phyloP scores from a whole-genome alignment of 2,113 vertebrate species.

The Clarias macrocephalus region DNA sequence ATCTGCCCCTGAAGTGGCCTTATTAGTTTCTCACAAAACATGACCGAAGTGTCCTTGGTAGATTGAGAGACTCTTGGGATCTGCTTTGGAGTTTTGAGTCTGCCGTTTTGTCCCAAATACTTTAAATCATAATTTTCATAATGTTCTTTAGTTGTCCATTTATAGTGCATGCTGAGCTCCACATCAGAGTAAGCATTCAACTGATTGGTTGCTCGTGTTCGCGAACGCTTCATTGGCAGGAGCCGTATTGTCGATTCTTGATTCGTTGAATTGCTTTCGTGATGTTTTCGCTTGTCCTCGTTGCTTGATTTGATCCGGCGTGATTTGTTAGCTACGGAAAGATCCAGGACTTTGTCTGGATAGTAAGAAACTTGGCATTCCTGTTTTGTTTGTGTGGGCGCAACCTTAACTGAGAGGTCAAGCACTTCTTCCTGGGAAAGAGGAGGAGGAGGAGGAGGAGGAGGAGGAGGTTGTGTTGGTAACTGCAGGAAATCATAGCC shows the following conservation, averaged over 20 bases:
- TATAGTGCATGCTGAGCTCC: conserved; percentile 66
- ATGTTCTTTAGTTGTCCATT: conserved; percentile 68
- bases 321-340: conserved; percentile 73
- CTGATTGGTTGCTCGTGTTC: conserved; percentile 56
- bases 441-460: neutral
- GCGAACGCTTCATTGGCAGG: conserved; percentile 32
- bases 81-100: conserved; percentile 73
- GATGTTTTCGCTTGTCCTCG: conserved; percentile 10
- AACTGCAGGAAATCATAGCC: conserved; percentile 1
- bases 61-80: conserved; percentile 69
- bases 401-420: conserved; percentile 79
- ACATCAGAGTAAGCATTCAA: conserved; percentile 50
- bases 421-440: conserved; percentile 74
- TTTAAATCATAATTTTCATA: conserved; percentile 59
- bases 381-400: conserved; percentile 61
- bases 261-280: conserved; percentile 29
- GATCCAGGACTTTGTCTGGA: conserved; percentile 75
- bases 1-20: conserved; percentile 80
- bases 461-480: neutral
- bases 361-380: conserved; percentile 53
- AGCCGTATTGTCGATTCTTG: conserved; percentile 58
- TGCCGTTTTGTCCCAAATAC: conserved; percentile 70
- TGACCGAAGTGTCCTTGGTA: neutral
- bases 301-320: conserved; percentile 2
- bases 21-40: conserved; percentile 80